Evolutionary conservation across 2,797 vertebrate species (phyloP).

Genomic region (Acanthurus lineatus): DNA sequence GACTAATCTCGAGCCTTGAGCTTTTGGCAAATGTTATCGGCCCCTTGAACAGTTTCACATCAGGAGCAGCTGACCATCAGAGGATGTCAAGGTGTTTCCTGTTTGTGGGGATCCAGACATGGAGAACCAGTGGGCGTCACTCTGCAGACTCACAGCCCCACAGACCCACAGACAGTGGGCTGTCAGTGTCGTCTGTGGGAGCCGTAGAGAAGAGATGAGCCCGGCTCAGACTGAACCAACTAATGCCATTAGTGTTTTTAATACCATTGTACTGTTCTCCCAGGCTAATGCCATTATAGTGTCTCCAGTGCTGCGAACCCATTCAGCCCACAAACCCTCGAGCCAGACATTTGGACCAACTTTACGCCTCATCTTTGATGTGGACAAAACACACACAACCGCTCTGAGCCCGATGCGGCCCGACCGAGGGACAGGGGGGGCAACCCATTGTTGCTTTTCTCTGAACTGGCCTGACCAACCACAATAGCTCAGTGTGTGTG

Average conservation of each 20-base stretch:
- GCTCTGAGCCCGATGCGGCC: conserved; percentile 66
- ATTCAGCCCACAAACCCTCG: conserved; percentile 67
- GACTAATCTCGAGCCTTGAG: background rate
- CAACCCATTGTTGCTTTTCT: conserved; percentile 76
- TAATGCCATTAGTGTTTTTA: conserved; percentile 82
- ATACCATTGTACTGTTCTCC: conserved; percentile 77
- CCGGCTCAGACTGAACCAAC: conserved; percentile 73
- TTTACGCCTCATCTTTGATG: conserved; percentile 82
- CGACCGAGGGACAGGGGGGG: conserved; percentile 7
- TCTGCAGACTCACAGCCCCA: background rate
- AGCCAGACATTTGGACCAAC: conserved; percentile 81
- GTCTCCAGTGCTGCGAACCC: conserved; percentile 64
- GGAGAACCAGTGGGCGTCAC: conserved; percentile 19
- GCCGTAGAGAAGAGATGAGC: conserved; percentile 63
- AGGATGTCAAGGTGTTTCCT: conserved; percentile 72
- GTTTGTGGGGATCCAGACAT: conserved; percentile 53
- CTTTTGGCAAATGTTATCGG: background rate
- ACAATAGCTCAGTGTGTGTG: conserved; percentile 76
- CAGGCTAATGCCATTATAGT: conserved; percentile 77
- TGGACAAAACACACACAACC: conserved; percentile 82
- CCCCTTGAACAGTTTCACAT: background rate
- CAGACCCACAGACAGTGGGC: conserved; percentile 18
- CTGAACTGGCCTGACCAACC: conserved; percentile 72
- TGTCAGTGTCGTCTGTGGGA: conserved; percentile 66
- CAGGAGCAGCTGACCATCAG: conserved; percentile 29